These are phyloP conservation scores for Engystomops pustulosus DNA, from an alignment of 2,113 vertebrate genomes.

Conservation along the genomic window DNA sequence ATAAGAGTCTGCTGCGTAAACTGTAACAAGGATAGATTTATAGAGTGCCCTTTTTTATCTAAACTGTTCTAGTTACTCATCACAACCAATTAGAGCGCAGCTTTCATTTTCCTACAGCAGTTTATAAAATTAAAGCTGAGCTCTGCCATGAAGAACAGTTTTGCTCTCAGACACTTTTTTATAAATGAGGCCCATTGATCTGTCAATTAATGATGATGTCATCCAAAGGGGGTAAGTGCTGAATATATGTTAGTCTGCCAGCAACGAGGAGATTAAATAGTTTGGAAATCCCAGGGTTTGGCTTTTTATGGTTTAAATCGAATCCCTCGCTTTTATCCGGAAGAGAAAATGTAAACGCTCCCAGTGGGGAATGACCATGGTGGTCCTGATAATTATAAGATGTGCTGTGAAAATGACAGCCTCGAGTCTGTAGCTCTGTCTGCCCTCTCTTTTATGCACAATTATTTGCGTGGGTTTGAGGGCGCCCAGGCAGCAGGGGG, in stretches of 20 bases:
- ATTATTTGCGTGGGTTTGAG: constrained; percentile 49
- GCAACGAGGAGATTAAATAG: constrained; percentile 12
- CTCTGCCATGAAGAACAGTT: no score
- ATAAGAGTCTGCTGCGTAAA: no score
- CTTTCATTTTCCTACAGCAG: no score
- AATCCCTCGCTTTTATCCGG: constrained; percentile 30
- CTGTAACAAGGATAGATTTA: no score
- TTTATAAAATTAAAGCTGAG: no score
- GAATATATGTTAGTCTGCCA: background rate
- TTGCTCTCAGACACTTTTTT: no score
- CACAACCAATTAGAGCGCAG: no score
- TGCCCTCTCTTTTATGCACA: constrained; percentile 37
- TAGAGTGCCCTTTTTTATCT: no score
- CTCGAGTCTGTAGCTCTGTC: constrained; percentile 37
- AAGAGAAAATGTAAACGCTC: constrained; percentile 49
- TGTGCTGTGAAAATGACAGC: constrained; percentile 16
- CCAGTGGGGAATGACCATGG: constrained; percentile 55
- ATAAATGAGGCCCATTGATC: no score
- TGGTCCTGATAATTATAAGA: constrained; percentile 50
- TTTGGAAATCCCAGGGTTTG: background rate
- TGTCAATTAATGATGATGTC: background rate
- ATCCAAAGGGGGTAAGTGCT: background rate
- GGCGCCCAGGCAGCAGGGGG: constrained; percentile 42
- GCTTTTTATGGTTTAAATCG: background rate
- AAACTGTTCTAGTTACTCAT: no score